Evolutionary conservation across 2,113 vertebrate species (phyloP).

Genomic region (Rhinichthys klamathensis): DNA sequence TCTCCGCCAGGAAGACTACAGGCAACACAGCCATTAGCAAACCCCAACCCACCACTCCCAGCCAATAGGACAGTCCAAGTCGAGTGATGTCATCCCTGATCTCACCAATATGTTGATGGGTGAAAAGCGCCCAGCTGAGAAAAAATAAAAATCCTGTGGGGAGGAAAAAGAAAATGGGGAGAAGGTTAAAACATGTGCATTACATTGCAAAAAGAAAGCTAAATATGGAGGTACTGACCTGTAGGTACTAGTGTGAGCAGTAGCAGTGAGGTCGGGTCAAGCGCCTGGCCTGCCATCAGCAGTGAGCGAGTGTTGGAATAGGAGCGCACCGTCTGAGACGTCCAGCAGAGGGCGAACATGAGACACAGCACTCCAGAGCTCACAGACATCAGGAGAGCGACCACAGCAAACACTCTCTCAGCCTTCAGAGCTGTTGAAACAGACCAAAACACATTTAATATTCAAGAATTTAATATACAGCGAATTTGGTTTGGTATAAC

Average conservation of each 20-base stretch:
- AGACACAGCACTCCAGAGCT: conserved; percentile 73
- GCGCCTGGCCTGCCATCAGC: conserved; percentile 71
- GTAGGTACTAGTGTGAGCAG: conserved; percentile 74
- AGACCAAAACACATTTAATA: conserved; percentile 40
- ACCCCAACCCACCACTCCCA: conserved; percentile 72
- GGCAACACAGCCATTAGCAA: conserved; percentile 58
- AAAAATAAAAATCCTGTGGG: conserved; percentile 78
- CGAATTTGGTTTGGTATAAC: background rate
- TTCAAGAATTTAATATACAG: background rate
- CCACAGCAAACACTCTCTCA: conserved; percentile 71
- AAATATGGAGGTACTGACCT: conserved; percentile 61
- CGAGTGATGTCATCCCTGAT: conserved; percentile 66
- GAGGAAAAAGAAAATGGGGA: conserved; percentile 27
- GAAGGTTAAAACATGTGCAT: conserved; percentile 24
- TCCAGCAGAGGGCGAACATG: conserved; percentile 79
- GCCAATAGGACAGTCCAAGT: conserved; percentile 72
- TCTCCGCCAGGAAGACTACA: conserved; percentile 67
- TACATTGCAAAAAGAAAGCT: background rate
- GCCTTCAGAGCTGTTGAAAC: conserved; percentile 66
- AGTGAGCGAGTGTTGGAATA: conserved; percentile 76
- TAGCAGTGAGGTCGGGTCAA: conserved; percentile 76
- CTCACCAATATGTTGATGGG: conserved; percentile 70
- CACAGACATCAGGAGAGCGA: conserved; percentile 76
- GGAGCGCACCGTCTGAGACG: conserved; percentile 70
- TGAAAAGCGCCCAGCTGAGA: conserved; percentile 78